Conservation (phyloP, 2,888 invertebrate species). For the Cactoblastis cactorum region DNA sequence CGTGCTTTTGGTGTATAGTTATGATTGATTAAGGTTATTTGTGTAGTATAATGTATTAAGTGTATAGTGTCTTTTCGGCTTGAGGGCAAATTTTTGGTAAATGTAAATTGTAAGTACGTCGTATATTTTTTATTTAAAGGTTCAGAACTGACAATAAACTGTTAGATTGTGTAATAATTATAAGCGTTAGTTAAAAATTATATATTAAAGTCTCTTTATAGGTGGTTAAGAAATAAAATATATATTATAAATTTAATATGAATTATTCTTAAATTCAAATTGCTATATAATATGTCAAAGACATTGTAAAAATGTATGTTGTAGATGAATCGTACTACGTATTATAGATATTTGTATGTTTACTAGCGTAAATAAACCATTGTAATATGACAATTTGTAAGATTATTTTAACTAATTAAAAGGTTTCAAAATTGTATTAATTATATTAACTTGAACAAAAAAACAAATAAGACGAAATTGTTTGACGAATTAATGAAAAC, state of each 20-base stretch:
- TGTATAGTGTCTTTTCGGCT: slow-evolving; percentile 42
- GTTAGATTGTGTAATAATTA: slow-evolving; percentile 56
- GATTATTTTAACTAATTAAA: background rate
- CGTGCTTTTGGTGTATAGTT: slow-evolving; percentile 67
- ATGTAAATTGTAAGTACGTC: slow-evolving; percentile 38
- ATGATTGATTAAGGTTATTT: slow-evolving; percentile 27
- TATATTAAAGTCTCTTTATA: slow-evolving; percentile 61
- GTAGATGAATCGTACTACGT: slow-evolving; percentile 15
- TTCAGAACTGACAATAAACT: slow-evolving; percentile 78
- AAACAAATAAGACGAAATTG: too few species aligned
- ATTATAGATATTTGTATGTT: background rate
- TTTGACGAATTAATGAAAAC: too few species aligned
- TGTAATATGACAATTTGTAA: slow-evolving; percentile 35
- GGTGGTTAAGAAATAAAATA: slow-evolving; percentile 35
- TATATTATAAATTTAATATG: slow-evolving; percentile 17
- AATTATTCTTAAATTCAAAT: slow-evolving; percentile 20
- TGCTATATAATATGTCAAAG: slow-evolving; percentile 31
- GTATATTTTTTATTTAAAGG: slow-evolving; percentile 49
- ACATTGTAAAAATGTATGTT: slow-evolving; percentile 25
- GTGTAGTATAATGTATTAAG: slow-evolving; percentile 43
- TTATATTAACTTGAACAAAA: too few species aligned
- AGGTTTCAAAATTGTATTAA: too few species aligned
- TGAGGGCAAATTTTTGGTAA: slow-evolving; percentile 37
- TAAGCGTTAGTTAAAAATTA: slow-evolving; percentile 37
- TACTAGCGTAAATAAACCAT: background rate